A percentile compares a stretch with the other conserved stretches of the same genome.
These are phyloP conservation scores for Saccostrea glomerata DNA, from an alignment of 1,140 invertebrate genomes.

Conservation along the genomic window DNA sequence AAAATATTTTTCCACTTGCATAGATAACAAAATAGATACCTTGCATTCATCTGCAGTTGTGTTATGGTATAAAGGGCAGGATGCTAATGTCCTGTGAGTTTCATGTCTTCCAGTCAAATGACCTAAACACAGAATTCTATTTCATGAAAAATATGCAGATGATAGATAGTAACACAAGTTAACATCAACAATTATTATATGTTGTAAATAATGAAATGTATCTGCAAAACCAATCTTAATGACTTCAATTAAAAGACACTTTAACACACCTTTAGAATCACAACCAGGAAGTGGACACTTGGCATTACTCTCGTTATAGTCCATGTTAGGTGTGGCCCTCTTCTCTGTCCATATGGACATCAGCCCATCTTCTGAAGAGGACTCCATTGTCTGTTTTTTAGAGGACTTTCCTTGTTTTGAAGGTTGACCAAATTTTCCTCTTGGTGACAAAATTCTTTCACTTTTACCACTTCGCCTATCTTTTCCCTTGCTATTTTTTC, in stretches of 20 bases:
- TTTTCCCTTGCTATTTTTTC: slow-evolving; percentile 37
- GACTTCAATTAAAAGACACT: too few relatives aligned
- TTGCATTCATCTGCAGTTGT: slow-evolving; percentile 90
- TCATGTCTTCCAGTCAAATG: slow-evolving; percentile 91
- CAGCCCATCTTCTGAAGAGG: slow-evolving; percentile 47
- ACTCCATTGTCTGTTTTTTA: slow-evolving; percentile 50
- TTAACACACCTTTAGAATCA: slow-evolving; percentile 84
- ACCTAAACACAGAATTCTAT: slow-evolving; percentile 78
- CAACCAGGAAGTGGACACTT: slow-evolving; percentile 92
- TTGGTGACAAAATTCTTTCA: slow-evolving; percentile 40
- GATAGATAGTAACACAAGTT: neutral
- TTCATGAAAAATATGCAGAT: neutral
- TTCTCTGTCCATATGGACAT: slow-evolving; percentile 70
- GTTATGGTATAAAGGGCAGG: slow-evolving; percentile 95
- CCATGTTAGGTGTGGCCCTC: slow-evolving; percentile 69
- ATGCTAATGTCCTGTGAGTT: slow-evolving; percentile 91
- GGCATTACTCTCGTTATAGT: slow-evolving; percentile 74
- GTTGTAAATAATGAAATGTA: too few relatives aligned
- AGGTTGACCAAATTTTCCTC: slow-evolving; percentile 18
- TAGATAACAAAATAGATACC: slow-evolving; percentile 76
- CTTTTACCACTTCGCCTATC: slow-evolving; percentile 22
- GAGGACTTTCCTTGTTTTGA: slow-evolving; percentile 40
- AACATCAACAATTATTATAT: too few relatives aligned
- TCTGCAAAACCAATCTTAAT: too few relatives aligned
- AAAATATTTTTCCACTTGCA: too few relatives aligned